These are phyloP conservation scores for Danaus chrysippus DNA, from an alignment of 2,888 invertebrate genomes.

Conservation along the genomic window DNA sequence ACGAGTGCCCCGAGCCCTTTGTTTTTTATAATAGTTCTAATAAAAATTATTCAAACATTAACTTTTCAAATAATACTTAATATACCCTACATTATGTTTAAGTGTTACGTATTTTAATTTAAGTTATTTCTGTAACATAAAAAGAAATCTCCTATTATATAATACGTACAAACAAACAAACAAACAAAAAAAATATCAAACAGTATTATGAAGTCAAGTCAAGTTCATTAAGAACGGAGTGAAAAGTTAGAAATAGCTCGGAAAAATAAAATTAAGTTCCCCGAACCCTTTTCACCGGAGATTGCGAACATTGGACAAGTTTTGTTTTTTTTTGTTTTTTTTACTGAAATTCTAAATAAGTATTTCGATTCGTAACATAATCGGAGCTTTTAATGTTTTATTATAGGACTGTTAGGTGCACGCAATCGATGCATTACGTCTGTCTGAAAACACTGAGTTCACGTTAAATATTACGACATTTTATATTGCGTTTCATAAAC, in stretches of 20 bases:
- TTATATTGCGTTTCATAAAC: too few species aligned
- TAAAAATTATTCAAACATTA: conserved; percentile 38
- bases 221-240: too few species aligned
- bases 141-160: too few species aligned
- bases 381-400: conserved; percentile 37
- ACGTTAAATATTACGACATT: too few species aligned
- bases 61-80: background rate
- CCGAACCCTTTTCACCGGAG: conserved; percentile 8
- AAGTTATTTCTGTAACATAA: too few species aligned
- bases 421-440: conserved; percentile 36
- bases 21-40: conserved; percentile 66
- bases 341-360: too few species aligned
- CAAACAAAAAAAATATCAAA: background rate
- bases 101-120: too few species aligned
- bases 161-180: too few species aligned
- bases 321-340: conserved; percentile 22
- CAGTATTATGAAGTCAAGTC: background rate
- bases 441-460: too few species aligned
- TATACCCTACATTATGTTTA: too few species aligned
- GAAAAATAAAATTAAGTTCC: too few species aligned
- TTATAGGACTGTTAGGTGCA: conserved; percentile 26
- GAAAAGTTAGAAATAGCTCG: too few species aligned
- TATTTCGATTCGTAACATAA: conserved; percentile 26
- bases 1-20: conserved; percentile 55
- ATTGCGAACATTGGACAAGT: conserved; percentile 16